Conservation (phyloP, 2,113 vertebrate genomes). For the Narcine bancroftii region DNA sequence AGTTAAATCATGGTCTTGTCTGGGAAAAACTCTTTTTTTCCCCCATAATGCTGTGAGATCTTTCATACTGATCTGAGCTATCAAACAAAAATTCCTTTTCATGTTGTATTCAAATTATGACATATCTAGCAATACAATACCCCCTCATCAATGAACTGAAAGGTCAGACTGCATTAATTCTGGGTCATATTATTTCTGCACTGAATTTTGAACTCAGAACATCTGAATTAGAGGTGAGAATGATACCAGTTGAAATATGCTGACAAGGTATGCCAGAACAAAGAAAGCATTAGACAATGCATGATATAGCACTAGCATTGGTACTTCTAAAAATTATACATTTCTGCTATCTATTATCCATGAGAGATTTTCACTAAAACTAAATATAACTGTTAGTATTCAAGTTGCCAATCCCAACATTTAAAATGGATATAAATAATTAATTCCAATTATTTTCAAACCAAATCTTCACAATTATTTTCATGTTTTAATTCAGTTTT, state of each 20-base stretch:
- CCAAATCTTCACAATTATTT: not conserved
- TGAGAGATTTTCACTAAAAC: not conserved
- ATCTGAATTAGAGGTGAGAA: not conserved
- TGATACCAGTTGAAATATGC: not conserved
- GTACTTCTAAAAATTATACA: not conserved
- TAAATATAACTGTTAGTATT: not conserved
- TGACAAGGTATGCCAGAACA: not conserved
- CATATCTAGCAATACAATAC: not conserved
- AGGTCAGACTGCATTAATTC: not conserved
- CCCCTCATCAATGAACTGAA: not conserved
- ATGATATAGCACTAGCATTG: not conserved
- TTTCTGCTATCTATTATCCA: not conserved
- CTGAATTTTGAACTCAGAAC: not conserved
- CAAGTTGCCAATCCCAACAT: not conserved
- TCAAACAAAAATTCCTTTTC: not conserved
- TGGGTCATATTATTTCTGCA: not conserved
- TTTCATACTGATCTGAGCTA: not conserved
- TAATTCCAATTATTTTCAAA: not conserved
- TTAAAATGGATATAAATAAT: not conserved
- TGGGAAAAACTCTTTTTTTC: not conserved
- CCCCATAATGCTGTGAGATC: not conserved
- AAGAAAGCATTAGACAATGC: not conserved
- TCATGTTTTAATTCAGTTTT: not conserved
- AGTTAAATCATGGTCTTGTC: not conserved
- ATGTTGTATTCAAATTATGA: not conserved